Evolutionary conservation across 2,797 vertebrate genomes (phyloP).

Genomic region (Sebastes matsubarae): DNA sequence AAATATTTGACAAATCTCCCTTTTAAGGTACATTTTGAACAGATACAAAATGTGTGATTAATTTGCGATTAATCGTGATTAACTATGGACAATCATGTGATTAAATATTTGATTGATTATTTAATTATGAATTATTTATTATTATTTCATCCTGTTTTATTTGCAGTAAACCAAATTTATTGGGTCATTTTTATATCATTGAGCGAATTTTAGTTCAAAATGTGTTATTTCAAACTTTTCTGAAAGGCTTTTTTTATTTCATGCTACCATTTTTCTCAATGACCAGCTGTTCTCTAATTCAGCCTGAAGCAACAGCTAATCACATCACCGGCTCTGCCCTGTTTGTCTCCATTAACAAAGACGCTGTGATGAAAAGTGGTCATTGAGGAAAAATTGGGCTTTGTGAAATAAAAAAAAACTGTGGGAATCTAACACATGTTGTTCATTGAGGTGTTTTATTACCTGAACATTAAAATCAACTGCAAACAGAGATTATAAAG

Average conservation of each 20-base stretch:
- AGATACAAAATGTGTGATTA: no score
- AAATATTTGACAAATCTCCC: no score
- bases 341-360: background rate
- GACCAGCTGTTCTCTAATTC: background rate
- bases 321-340: background rate
- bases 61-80: no score
- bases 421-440: background rate
- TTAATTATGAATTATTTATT: background rate
- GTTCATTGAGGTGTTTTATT: constrained; percentile 9
- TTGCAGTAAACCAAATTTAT: background rate
- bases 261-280: background rate
- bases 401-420: background rate
- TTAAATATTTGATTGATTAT: background rate
- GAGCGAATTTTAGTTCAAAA: background rate
- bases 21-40: no score
- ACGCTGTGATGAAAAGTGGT: background rate
- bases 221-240: background rate
- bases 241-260: background rate
- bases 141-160: background rate
- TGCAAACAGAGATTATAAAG: constrained; percentile 10
- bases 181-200: background rate
- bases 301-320: background rate
- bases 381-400: no score
- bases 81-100: no score
- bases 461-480: constrained; percentile 2